Base-by-base conservation (phyloP, 2,888 invertebrate genomes). In the Synanthedon myopaeformis region DNA sequence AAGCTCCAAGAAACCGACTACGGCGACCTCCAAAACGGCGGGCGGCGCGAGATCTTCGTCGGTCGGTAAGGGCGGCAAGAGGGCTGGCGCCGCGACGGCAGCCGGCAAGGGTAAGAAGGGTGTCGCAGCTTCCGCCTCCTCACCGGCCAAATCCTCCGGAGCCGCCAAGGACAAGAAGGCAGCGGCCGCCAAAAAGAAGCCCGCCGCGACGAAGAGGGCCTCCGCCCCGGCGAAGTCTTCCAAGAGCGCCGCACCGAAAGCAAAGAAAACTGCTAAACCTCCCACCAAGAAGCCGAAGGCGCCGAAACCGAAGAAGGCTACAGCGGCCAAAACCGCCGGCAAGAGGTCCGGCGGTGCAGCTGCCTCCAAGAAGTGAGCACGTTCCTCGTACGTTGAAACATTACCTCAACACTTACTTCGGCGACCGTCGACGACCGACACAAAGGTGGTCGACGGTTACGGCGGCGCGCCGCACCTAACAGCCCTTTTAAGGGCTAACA, bases 251-350 rank as follows among this genome's bases (percentile, higher is more conserved):
- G 66, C 73, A 5, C 63, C 72, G 1, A 74, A 75, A 42, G 76
- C 73, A 28, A 73, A 75, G 52, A 75, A 76, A 61, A 75, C 69
- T 52, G 66, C 66, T 14, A 67, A 72, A 41, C 79, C 80, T 42
- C 69, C 76, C 1, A 67, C 74, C 58, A 76, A 74, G 56, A 80
- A 78, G 52, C 74, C 79, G 0, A 82, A 74, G 57, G 70, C 79
- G 3, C 77, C 81, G 8, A 81, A 77, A 54, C 74, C 79, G 10
- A 77, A 76, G 61, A 78, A 68, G 62, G 66, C 66, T 19, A 58
- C 66, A 52, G 62, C 59, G 56, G 60, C 65, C 28, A 62, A 57
- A 42, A 58, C 59, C 50, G 58, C 58, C 19, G 57, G 64, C 3
- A 62, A 65, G 53, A 64, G 60, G 51, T 55, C 61, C 10, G 28